phyloP scores from a whole-genome alignment of 2,113 vertebrate species.

The Halcyon malimbica region DNA sequence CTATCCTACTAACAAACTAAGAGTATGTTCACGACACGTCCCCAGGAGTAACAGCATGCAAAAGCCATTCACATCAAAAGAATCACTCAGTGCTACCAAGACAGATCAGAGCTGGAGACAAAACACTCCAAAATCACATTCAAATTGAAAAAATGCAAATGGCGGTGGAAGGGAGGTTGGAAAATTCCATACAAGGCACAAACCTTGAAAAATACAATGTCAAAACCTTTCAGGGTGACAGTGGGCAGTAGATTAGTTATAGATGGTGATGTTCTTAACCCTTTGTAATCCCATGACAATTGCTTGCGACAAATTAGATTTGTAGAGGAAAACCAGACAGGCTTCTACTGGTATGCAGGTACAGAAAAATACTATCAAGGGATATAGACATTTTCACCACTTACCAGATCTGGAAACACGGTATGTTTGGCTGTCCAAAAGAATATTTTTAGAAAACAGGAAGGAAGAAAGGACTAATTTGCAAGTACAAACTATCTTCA shows the following conservation, averaged over 20 bases:
- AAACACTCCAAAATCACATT: neutral
- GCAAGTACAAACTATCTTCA: neutral
- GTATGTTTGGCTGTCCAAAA: neutral
- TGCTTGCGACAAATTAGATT: neutral
- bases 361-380: neutral
- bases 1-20: neutral
- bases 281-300: neutral
- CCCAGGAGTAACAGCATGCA: neutral
- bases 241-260: neutral
- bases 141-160: constrained; percentile 31
- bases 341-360: neutral
- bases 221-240: neutral
- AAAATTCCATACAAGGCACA: neutral
- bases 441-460: neutral
- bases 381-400: neutral
- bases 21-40: neutral
- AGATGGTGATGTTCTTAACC: neutral
- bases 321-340: neutral
- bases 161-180: neutral
- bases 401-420: neutral
- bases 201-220: neutral
- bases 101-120: neutral
- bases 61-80: neutral
- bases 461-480: neutral
- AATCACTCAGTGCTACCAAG: neutral